Conservation (phyloP, 1,140 invertebrate species). For the Nylanderia fulva region DNA sequence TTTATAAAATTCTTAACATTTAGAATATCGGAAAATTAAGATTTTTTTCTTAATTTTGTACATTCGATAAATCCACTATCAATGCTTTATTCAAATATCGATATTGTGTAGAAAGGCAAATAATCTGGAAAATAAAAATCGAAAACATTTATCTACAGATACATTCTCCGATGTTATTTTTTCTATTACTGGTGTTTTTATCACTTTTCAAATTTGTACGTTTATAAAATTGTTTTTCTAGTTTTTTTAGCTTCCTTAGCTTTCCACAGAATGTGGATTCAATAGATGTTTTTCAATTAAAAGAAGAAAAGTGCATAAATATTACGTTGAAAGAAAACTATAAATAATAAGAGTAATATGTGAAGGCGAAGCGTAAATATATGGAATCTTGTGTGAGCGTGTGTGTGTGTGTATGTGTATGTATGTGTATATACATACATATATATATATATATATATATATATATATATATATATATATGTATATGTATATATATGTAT, state of each 20-base stretch:
- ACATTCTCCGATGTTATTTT: conserved; percentile 3
- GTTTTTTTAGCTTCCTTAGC: neutral
- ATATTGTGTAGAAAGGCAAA: conserved; percentile 1
- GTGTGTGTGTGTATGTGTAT: no score
- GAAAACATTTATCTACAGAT: conserved; percentile 5
- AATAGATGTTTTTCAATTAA: neutral
- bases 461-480: no score
- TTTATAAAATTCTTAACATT: conserved; percentile 4
- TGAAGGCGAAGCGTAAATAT: neutral
- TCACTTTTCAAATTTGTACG: neutral
- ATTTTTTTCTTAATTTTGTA: neutral
- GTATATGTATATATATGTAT: neutral
- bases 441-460: no score
- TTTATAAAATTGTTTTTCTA: neutral
- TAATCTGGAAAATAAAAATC: neutral
- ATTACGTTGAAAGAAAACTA: conserved; percentile 26
- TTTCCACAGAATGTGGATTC: neutral
- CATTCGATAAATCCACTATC: conserved; percentile 23
- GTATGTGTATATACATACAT: no score
- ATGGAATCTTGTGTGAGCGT: neutral
- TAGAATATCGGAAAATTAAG: neutral
- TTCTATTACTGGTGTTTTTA: neutral
- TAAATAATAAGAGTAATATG: conserved; percentile 9
- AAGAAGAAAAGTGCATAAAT: neutral
- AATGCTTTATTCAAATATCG: neutral